Percentiles rank a stretch among this genome's conserved stretches.
Conservation (phyloP, 2,888 invertebrate species). For the Noctua comes region DNA sequence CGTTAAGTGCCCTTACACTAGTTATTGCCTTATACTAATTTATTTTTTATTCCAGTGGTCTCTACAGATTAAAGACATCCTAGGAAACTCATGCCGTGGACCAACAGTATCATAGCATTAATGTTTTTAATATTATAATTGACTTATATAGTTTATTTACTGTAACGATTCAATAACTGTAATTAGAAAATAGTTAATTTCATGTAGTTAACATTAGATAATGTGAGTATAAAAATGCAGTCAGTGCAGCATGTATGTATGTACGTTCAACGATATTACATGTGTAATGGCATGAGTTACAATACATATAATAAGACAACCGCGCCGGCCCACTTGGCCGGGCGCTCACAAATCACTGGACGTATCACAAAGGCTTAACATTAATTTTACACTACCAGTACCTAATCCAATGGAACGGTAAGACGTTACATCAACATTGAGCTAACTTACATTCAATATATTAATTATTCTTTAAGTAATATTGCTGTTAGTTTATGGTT, state of each 20-base stretch:
- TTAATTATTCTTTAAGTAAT: slow-evolving; percentile 88
- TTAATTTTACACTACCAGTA: slow-evolving; percentile 86
- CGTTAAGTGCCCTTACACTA: slow-evolving; percentile 88
- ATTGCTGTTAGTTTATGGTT: slow-evolving; percentile 89
- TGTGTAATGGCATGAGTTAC: slow-evolving; percentile 72
- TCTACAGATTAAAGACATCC: slow-evolving; percentile 67
- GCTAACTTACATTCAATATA: slow-evolving; percentile 89
- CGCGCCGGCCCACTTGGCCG: slow-evolving; percentile 47
- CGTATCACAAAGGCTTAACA: slow-evolving; percentile 89
- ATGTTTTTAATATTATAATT: slow-evolving; percentile 55
- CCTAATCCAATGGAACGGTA: slow-evolving; percentile 90
- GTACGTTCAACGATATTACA: slow-evolving; percentile 59
- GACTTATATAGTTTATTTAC: slow-evolving; percentile 54
- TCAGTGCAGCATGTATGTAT: slow-evolving; percentile 55
- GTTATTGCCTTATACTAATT: slow-evolving; percentile 88
- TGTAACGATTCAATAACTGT: slow-evolving; percentile 60
- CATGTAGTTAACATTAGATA: slow-evolving; percentile 63
- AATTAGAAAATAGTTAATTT: slow-evolving; percentile 60
- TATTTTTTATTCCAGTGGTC: slow-evolving; percentile 84
- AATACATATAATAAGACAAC: slow-evolving; percentile 52
- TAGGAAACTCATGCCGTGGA: slow-evolving; percentile 73
- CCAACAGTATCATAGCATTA: slow-evolving; percentile 50
- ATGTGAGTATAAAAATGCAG: slow-evolving; percentile 66
- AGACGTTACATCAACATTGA: slow-evolving; percentile 88
- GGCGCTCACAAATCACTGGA: slow-evolving; percentile 82